Percentiles rank a stretch among this genome's conserved stretches.
Evolutionary conservation across 1,140 invertebrate genomes (phyloP).

Genomic region (Drosophila guanche): DNA sequence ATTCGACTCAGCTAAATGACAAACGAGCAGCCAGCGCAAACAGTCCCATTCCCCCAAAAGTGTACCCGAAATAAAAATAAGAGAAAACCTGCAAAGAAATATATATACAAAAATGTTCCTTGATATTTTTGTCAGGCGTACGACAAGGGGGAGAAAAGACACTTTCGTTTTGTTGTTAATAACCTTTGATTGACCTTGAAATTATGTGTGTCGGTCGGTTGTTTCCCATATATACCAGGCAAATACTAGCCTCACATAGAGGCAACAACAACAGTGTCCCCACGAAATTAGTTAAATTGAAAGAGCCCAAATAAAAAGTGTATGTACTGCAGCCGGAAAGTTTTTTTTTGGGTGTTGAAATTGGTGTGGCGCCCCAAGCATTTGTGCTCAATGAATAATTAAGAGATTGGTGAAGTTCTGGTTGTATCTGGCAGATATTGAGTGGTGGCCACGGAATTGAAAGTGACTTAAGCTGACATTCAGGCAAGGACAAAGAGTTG

Average conservation of each 20-base stretch:
- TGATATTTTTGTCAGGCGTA: conserved; percentile 51
- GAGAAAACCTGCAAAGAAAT: conserved; percentile 27
- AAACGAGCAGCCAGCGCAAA: background rate
- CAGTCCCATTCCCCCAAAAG: conserved; percentile 22
- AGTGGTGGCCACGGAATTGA: conserved; percentile 37
- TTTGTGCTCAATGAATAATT: conserved; percentile 41
- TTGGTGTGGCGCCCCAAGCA: conserved; percentile 1
- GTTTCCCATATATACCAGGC: background rate
- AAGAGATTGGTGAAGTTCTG: conserved; percentile 19
- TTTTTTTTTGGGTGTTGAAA: conserved; percentile 15
- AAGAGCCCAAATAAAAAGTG: conserved; percentile 12
- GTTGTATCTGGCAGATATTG: too few species aligned
- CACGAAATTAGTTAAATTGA: conserved; percentile 73
- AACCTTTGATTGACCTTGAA: conserved; percentile 83
- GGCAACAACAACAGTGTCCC: conserved; percentile 3
- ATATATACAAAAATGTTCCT: conserved; percentile 62
- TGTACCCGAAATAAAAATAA: conserved; percentile 50
- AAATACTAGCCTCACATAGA: background rate
- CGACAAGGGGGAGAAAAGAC: conserved; percentile 10
- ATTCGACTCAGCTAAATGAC: background rate
- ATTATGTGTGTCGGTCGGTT: conserved; percentile 53
- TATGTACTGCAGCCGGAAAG: conserved; percentile 41
- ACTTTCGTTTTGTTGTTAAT: conserved; percentile 70
- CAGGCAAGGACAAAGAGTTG: conserved; percentile 70
- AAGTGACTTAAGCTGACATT: conserved; percentile 73